These are phyloP conservation scores for Trissolcus basalis DNA, from an alignment of 1,140 invertebrate species.

Conservation along the genomic window DNA sequence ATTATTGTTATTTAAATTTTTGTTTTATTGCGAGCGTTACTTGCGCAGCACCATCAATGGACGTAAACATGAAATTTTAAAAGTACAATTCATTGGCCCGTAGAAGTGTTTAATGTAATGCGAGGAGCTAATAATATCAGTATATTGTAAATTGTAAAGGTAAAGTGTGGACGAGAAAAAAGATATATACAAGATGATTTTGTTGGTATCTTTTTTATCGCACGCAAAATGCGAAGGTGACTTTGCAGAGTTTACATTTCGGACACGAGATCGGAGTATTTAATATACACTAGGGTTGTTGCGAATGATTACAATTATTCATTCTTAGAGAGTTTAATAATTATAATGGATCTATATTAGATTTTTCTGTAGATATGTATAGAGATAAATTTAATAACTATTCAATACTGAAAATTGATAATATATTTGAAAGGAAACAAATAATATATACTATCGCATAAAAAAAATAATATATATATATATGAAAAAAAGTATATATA, in stretches of 20 bases:
- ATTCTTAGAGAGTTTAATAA: constrained; percentile 76
- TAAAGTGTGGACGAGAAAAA: constrained; percentile 4
- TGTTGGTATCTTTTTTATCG: background rate
- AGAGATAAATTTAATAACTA: constrained; percentile 69
- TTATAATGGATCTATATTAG: constrained; percentile 74
- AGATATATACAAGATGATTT: constrained; percentile 2
- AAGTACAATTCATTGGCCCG: constrained; percentile 20
- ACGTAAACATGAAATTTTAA: constrained; percentile 31
- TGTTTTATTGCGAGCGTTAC: background rate
- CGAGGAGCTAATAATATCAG: constrained; percentile 33
- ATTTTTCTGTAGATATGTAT: constrained; percentile 76
- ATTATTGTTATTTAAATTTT: constrained; percentile 2
- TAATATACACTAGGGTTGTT: constrained; percentile 57
- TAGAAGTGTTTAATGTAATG: constrained; percentile 16
- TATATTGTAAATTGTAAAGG: constrained; percentile 13
- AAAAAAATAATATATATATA: constrained; percentile 47
- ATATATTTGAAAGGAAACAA: constrained; percentile 69
- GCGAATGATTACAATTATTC: constrained; percentile 67
- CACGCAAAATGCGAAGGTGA: constrained; percentile 3
- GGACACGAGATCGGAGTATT: constrained; percentile 45
- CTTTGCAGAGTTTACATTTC: constrained; percentile 48
- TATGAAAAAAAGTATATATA: constrained; percentile 54
- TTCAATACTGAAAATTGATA: constrained; percentile 70
- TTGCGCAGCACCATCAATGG: constrained; percentile 9
- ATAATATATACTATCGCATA: constrained; percentile 31